Percentiles rank a stretch among this genome's conserved stretches.
phyloP scores from a whole-genome alignment of 2,113 vertebrate species.

The Chaenocephalus aceratus region DNA sequence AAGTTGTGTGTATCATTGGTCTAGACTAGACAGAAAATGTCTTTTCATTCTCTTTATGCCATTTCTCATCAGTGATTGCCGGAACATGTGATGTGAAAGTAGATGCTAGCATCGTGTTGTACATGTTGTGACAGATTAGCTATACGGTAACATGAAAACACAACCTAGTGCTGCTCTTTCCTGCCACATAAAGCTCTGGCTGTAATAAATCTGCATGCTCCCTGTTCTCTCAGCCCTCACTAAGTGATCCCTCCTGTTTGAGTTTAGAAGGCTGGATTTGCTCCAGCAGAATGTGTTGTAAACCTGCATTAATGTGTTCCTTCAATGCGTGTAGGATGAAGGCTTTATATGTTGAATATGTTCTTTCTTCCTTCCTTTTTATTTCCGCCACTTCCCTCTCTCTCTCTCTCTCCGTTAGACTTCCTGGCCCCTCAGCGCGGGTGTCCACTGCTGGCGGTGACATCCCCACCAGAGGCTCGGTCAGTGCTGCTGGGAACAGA shows the following conservation, averaged over 20 bases:
- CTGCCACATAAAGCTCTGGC: not conserved
- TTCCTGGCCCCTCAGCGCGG: conserved; percentile 92
- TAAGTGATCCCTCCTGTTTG: not conserved
- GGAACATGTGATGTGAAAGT: not conserved
- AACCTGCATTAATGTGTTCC: not conserved
- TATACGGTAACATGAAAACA: not conserved
- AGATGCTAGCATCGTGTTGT: not conserved
- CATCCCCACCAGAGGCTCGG: conserved; percentile 83
- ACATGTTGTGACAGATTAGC: not conserved
- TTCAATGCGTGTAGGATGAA: not conserved
- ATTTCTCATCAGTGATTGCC: not conserved
- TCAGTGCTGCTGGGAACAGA: conserved; percentile 88
- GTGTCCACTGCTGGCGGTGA: conserved; percentile 91
- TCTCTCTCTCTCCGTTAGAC: conserved; percentile 81
- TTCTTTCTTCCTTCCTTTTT: not conserved
- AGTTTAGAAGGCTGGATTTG: not conserved
- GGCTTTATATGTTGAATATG: not conserved
- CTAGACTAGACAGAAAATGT: too few relatives aligned
- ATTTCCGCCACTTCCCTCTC: not conserved
- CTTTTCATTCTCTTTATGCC: not conserved
- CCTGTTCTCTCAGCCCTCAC: too few relatives aligned
- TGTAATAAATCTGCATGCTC: not conserved
- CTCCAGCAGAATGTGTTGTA: not conserved
- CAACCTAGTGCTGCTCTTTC: not conserved
- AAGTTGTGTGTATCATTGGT: not conserved